Conservation (phyloP, 2,797 vertebrate genomes). For the Silurus aristotelis region DNA sequence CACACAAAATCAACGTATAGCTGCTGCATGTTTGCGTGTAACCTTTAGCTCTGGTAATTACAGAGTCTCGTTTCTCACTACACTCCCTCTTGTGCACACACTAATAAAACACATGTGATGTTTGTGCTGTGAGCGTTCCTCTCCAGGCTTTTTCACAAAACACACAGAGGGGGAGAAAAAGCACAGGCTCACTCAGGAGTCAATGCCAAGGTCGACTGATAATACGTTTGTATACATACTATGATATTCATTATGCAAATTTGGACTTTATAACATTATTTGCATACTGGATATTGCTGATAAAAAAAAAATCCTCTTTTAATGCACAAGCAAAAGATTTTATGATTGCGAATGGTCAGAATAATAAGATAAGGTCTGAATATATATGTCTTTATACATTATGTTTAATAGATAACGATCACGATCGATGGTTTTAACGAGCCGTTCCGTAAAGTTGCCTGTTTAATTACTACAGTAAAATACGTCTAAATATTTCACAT, state of each 20-base stretch:
- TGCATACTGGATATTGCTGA: too few species aligned
- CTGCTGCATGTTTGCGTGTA: neutral
- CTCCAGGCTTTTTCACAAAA: neutral
- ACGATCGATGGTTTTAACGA: too few species aligned
- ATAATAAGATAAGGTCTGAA: too few species aligned
- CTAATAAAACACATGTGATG: neutral
- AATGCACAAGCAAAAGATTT: too few species aligned
- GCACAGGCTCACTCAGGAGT: neutral
- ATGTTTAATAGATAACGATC: neutral
- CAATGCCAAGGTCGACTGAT: neutral
- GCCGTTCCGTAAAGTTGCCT: too few species aligned
- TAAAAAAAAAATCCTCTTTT: too few species aligned
- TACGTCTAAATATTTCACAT: neutral
- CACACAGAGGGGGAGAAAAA: neutral
- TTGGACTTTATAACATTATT: too few species aligned
- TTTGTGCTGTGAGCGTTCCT: neutral
- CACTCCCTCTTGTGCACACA: neutral
- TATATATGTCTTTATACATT: neutral
- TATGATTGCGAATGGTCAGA: too few species aligned
- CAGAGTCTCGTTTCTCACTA: neutral
- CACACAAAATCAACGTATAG: conserved; percentile 7
- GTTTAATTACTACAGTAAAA: too few species aligned
- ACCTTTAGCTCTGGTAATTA: conserved; percentile 16
- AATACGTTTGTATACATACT: too few species aligned
- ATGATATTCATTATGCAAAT: too few species aligned